A percentile compares a stretch with the other conserved stretches of the same genome.
These are phyloP conservation scores for Ceyx cyanopectus DNA, from an alignment of 2,113 vertebrate species.

Conservation along the genomic window DNA sequence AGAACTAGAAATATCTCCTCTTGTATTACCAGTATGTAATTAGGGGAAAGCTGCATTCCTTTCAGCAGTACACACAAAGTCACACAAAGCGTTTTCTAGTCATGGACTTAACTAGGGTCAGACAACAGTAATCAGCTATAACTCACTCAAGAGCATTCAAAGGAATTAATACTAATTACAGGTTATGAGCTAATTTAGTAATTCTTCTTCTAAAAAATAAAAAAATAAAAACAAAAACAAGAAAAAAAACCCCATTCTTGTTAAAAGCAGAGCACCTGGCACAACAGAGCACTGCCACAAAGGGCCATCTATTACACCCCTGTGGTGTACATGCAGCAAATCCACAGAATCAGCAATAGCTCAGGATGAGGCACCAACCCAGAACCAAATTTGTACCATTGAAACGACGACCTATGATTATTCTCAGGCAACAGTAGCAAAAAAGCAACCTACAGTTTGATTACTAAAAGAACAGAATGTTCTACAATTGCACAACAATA, in stretches of 20 bases:
- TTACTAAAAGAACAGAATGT: background rate
- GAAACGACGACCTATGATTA: conserved; percentile 16
- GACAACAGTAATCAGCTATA: conserved; percentile 34
- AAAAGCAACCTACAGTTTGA: conserved; percentile 32
- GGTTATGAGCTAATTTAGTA: conserved; percentile 36
- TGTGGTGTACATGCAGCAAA: background rate
- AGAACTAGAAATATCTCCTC: conserved; percentile 65
- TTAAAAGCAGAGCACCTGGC: conserved; percentile 48
- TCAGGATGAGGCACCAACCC: conserved; percentile 43
- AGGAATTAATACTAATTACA: conserved; percentile 35
- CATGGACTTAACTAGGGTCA: conserved; percentile 15
- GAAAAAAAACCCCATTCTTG: background rate
- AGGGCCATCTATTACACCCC: conserved; percentile 11
- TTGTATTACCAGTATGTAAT: conserved; percentile 47
- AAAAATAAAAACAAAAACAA: background rate
- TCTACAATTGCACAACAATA: background rate
- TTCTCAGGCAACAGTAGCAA: background rate
- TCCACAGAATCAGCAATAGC: conserved; percentile 39
- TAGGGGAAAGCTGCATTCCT: conserved; percentile 62
- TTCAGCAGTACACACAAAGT: conserved; percentile 43
- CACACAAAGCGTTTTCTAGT: conserved; percentile 57
- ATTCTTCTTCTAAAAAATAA: background rate
- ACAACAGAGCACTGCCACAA: background rate
- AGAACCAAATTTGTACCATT: background rate
- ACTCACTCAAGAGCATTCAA: background rate